Percentiles rank a stretch among this genome's conserved stretches.
Conservation (phyloP, 2,888 invertebrate species). For the Sialis fuliginosa region DNA sequence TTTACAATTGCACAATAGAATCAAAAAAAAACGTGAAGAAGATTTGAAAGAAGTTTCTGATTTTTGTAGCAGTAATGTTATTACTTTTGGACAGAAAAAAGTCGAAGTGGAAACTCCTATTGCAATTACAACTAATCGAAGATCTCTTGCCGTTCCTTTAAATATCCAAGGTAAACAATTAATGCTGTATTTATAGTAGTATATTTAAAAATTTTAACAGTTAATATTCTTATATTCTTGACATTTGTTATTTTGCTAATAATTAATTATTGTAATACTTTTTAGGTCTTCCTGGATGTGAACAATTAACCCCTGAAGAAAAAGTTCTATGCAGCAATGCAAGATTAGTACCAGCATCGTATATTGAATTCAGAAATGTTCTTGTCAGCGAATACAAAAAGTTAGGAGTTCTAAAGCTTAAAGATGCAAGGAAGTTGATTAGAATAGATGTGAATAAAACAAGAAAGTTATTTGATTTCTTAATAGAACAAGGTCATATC, state of each 20-base stretch:
- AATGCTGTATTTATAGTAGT: too few species aligned
- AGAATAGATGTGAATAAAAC: conserved; percentile 93
- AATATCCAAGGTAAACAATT: too few species aligned
- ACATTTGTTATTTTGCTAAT: not conserved
- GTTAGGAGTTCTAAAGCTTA: conserved; percentile 51
- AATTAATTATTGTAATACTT: not conserved
- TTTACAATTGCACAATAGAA: conserved; percentile 42
- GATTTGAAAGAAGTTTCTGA: conserved; percentile 30
- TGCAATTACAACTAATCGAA: too few species aligned
- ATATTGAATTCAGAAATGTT: conserved; percentile 57
- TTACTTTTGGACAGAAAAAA: too few species aligned
- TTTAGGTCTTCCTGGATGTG: conserved; percentile 59
- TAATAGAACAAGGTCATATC: conserved; percentile 54
- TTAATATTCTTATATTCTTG: too few species aligned
- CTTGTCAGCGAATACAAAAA: conserved; percentile 62
- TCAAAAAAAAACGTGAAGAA: conserved; percentile 40
- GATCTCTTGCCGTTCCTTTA: conserved; percentile 25
- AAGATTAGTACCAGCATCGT: conserved; percentile 60
- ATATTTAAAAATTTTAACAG: too few species aligned
- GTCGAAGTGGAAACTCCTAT: too few species aligned
- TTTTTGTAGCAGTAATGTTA: too few species aligned
- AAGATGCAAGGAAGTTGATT: conserved; percentile 65
- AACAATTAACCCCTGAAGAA: conserved; percentile 51
- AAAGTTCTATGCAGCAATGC: conserved; percentile 57
- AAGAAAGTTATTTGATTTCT: conserved; percentile 66